These are phyloP conservation scores for Chrysolina haemoptera DNA, from an alignment of 2,888 invertebrate species.

Conservation along the genomic window DNA sequence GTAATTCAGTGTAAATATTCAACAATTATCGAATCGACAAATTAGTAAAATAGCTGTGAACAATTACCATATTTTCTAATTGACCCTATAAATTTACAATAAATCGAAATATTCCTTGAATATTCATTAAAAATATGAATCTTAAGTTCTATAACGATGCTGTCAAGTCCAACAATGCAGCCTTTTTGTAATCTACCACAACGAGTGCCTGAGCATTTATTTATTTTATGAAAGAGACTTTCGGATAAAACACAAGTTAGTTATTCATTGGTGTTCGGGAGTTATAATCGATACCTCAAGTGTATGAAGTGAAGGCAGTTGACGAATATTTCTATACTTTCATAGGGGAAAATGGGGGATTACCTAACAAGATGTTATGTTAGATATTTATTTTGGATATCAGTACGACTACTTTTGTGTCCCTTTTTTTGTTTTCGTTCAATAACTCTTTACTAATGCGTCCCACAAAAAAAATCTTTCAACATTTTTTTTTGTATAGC, in stretches of 20 bases:
- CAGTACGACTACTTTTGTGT: too few relatives aligned
- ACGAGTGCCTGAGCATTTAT: not conserved
- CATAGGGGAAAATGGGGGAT: too few relatives aligned
- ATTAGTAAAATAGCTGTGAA: not conserved
- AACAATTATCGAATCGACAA: slow-evolving; percentile 7
- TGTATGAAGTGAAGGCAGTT: not conserved
- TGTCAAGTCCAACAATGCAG: not conserved
- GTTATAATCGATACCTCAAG: not conserved
- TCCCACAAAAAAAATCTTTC: too few relatives aligned
- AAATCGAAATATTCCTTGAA: too few relatives aligned
- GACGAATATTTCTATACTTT: not conserved
- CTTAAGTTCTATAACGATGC: not conserved
- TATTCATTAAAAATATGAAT: not conserved
- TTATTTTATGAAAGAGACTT: not conserved
- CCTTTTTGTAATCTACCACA: not conserved
- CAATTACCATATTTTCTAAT: not conserved
- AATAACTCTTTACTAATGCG: too few relatives aligned
- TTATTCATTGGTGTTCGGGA: not conserved
- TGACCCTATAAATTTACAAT: not conserved
- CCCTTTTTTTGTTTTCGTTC: too few relatives aligned
- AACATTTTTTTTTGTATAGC: too few relatives aligned
- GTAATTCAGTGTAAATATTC: slow-evolving; percentile 18
- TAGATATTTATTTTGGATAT: too few relatives aligned
- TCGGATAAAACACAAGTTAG: slow-evolving; percentile 15
- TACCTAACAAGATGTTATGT: too few relatives aligned